Conservation (phyloP, 2,888 invertebrate genomes). For the Lithophane ornitopus region DNA sequence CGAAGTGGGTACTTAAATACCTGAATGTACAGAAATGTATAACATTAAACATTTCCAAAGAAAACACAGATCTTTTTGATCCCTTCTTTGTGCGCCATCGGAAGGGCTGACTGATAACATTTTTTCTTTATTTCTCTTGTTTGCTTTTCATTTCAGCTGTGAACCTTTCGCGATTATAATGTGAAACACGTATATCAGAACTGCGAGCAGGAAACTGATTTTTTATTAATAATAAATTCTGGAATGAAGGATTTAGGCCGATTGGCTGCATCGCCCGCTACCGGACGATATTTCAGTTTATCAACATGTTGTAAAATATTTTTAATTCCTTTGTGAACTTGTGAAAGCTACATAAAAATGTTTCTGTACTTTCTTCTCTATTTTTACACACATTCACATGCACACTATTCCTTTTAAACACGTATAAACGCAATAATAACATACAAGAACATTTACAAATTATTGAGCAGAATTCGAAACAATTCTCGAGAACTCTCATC, state of each 20-base stretch:
- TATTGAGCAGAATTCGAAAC: constrained; percentile 9
- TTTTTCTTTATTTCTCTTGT: constrained; percentile 54
- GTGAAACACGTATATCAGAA: constrained; percentile 30
- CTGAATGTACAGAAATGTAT: constrained; percentile 48
- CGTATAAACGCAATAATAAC: not conserved
- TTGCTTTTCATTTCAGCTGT: constrained; percentile 46
- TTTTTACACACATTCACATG: no score
- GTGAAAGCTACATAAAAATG: not conserved
- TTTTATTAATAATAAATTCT: constrained; percentile 56
- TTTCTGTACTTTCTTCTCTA: not conserved
- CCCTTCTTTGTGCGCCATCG: constrained; percentile 51
- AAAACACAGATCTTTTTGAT: constrained; percentile 67
- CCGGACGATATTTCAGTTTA: constrained; percentile 44
- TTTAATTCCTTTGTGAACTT: constrained; percentile 30
- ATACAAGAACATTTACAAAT: not conserved
- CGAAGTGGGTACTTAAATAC: constrained; percentile 27
- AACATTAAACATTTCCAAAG: constrained; percentile 67
- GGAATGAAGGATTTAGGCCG: constrained; percentile 62
- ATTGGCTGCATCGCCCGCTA: constrained; percentile 48
- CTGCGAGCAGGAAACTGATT: constrained; percentile 57
- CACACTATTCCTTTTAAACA: not conserved
- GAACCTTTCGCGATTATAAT: constrained; percentile 36
- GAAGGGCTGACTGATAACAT: constrained; percentile 50
- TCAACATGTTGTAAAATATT: constrained; percentile 41
- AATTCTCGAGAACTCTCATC: constrained; percentile 22